Base-by-base conservation (phyloP, 2,797 vertebrate species). In the Coluber constrictor region DNA sequence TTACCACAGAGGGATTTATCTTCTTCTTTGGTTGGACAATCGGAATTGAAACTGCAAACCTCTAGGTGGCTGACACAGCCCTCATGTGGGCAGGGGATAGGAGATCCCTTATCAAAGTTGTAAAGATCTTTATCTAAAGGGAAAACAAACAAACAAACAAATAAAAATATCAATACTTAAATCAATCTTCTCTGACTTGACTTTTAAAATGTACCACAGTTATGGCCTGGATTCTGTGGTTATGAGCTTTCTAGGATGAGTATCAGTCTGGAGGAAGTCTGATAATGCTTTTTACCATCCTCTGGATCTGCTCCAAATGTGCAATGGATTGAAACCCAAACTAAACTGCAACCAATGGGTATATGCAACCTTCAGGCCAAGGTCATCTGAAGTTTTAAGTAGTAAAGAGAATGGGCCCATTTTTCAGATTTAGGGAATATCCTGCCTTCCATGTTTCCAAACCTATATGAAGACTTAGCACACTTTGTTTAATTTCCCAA, bases 21-120 rank as follows among this genome's bases (percentile, higher is more conserved):
- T 32, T 98, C 97, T 23, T 98, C 98, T 92, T 98, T 98, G 5
- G 96, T 92, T 66, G 98, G 97, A 95, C 98, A 99, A 94, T 99
- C 98, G 0, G 96, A 97, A 94, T 97, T 95, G 95, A 99, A 99
- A 97, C 99, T 98, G 95, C 98, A 99, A 94, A 99, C 96, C 90
- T 96, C 96, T 51, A 96, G 96, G 63, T 96, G 97, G 91, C 98
- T 97, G 92, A 99, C 97, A 96, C 98, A 99, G 61, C 94, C 95
- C 27, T 96, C 97, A 3, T 96, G 95, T 93, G 97, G 96, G 95
- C 98, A 99, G 93, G 97, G 97, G 93, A 98, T 98, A 29, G 96
- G 96, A 23, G 96, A 96, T 29, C 93, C 93, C 93, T 95, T 95
- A 87, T 91, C 90, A 86, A 95, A 93, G 2, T 91, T 16, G 25